Conservation (phyloP, 2,113 vertebrate genomes). For the Callopanchax toddi region DNA sequence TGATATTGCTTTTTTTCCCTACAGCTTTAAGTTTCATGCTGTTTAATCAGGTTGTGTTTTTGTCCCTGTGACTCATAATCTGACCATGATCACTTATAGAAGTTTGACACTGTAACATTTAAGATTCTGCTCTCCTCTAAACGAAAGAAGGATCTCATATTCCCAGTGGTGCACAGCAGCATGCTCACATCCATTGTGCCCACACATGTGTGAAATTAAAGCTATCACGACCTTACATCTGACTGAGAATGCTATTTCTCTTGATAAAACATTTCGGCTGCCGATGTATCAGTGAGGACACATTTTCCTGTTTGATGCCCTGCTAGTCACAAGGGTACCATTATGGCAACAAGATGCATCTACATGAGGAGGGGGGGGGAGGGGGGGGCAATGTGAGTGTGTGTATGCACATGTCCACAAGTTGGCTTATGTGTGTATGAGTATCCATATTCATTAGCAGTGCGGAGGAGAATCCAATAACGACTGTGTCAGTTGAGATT, state of each 20-base stretch:
- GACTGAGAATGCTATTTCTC: constrained; percentile 71
- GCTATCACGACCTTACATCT: constrained; percentile 69
- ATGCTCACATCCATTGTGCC: constrained; percentile 56
- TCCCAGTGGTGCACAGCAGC: constrained; percentile 42
- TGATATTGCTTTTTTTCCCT: too few species aligned
- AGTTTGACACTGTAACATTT: constrained; percentile 21
- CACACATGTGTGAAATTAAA: constrained; percentile 82
- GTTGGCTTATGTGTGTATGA: constrained; percentile 61
- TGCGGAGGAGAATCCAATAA: constrained; percentile 67
- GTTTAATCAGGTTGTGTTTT: not conserved
- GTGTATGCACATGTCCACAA: constrained; percentile 16
- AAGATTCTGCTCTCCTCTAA: constrained; percentile 35
- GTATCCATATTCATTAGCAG: constrained; percentile 88
- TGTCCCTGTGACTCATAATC: not conserved
- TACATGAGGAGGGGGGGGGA: constrained; percentile 66
- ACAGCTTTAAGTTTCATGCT: not conserved
- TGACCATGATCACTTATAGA: constrained; percentile 29
- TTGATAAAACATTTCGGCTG: constrained; percentile 64
- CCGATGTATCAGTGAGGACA: constrained; percentile 56
- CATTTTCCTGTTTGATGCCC: constrained; percentile 65
- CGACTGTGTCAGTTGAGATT: constrained; percentile 75
- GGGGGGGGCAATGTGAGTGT: not conserved
- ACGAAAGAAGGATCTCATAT: constrained; percentile 61
- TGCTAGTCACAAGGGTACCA: constrained; percentile 45
- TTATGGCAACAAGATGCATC: constrained; percentile 77